Evolutionary conservation across 2,888 invertebrate species (phyloP).

Genomic region (Andrena bicolor): DNA sequence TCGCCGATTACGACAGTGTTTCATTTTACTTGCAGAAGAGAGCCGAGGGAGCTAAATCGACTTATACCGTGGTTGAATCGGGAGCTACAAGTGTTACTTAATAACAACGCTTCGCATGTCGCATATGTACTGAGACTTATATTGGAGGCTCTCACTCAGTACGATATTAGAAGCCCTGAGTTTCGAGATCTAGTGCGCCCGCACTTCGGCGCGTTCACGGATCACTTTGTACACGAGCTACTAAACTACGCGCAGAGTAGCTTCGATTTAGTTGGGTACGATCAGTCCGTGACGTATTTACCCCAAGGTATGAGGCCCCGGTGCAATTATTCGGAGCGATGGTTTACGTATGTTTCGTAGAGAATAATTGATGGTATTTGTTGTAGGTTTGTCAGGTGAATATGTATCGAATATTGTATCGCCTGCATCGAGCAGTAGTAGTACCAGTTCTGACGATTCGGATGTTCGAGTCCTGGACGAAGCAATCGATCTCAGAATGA

Average conservation of each 20-base stretch:
- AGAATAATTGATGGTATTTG: conserved; percentile 1
- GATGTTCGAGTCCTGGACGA: conserved; percentile 77
- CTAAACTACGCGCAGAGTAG: conserved; percentile 94
- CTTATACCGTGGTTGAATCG: conserved; percentile 95
- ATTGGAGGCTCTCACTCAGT: conserved; percentile 89
- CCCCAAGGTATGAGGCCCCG: conserved; percentile 75
- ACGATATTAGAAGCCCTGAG: conserved; percentile 89
- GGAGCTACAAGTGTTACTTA: conserved; percentile 92
- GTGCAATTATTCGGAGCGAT: not conserved
- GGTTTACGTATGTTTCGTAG: not conserved
- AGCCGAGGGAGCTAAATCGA: conserved; percentile 93
- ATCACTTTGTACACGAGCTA: conserved; percentile 96
- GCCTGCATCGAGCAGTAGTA: conserved; percentile 69
- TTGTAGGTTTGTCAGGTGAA: conserved; percentile 73
- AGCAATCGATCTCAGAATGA: conserved; percentile 71
- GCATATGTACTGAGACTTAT: conserved; percentile 90
- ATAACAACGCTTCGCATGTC: conserved; percentile 88
- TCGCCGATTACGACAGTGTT: conserved; percentile 10
- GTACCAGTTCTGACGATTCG: conserved; percentile 76
- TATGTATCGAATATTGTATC: conserved; percentile 72
- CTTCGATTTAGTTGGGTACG: conserved; percentile 94
- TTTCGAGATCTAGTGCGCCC: conserved; percentile 90
- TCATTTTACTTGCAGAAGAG: conserved; percentile 86
- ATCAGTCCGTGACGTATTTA: conserved; percentile 89
- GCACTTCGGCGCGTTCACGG: conserved; percentile 90